These are phyloP conservation scores for Alitta virens DNA, from an alignment of 2,888 invertebrate genomes.

Conservation along the genomic window DNA sequence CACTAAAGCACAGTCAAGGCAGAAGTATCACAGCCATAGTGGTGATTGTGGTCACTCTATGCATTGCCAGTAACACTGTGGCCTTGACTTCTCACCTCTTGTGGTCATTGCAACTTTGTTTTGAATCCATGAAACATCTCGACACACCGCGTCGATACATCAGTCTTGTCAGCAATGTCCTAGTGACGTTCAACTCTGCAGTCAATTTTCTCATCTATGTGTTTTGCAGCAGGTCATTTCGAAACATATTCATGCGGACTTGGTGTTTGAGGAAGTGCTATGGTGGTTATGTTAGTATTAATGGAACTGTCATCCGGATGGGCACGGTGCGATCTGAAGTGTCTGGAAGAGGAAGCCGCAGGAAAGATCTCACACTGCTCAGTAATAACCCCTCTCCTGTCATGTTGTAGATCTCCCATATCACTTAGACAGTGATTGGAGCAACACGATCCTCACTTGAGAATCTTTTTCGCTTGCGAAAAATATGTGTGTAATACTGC, in stretches of 20 bases:
- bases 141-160: not conserved
- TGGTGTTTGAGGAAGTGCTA: too few relatives aligned
- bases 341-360: too few relatives aligned
- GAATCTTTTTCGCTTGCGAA: too few relatives aligned
- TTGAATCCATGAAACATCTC: not conserved
- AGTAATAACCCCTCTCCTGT: too few relatives aligned
- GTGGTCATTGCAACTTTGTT: constrained; percentile 19
- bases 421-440: too few relatives aligned
- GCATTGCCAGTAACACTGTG: constrained; percentile 24
- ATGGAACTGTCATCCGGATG: too few relatives aligned
- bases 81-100: constrained; percentile 27
- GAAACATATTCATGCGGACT: not conserved
- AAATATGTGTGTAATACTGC: too few relatives aligned
- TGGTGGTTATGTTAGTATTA: too few relatives aligned
- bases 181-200: not conserved
- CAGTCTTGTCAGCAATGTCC: not conserved
- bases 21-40: constrained; percentile 22
- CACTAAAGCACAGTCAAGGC: not conserved
- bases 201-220: not conserved
- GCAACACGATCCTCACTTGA: too few relatives aligned
- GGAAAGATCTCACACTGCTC: too few relatives aligned
- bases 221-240: not conserved
- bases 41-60: constrained; percentile 26
- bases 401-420: too few relatives aligned
- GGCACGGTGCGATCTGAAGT: too few relatives aligned